These are phyloP conservation scores for Polydrusus pterygomalis DNA, from an alignment of 2,888 invertebrate genomes.

Conservation along the genomic window DNA sequence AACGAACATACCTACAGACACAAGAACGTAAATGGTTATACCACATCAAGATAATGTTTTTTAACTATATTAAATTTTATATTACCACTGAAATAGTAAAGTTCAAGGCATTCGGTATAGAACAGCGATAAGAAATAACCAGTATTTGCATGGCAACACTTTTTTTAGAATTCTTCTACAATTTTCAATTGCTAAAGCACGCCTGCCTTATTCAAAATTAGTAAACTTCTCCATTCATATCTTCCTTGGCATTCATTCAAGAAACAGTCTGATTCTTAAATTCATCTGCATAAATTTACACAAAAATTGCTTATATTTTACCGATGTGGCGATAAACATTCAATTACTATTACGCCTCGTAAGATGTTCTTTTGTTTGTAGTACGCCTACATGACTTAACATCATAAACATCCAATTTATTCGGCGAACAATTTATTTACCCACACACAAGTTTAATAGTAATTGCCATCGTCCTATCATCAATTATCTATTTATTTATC, in stretches of 20 bases:
- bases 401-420: no score
- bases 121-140: neutral
- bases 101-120: neutral
- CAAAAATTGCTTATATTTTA: constrained; percentile 25
- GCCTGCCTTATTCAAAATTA: constrained; percentile 32
- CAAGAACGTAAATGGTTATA: no score
- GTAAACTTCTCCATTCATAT: constrained; percentile 44
- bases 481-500: no score
- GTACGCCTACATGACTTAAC: no score
- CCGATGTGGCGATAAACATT: neutral
- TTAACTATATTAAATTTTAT: neutral
- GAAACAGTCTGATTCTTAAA: constrained; percentile 38
- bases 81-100: neutral
- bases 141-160: constrained; percentile 21
- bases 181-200: constrained; percentile 26
- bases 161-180: constrained; percentile 13
- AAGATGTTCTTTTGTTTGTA: no score
- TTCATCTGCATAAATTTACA: constrained; percentile 50
- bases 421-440: no score
- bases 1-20: no score
- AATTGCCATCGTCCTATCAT: no score
- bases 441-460: no score
- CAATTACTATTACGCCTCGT: neutral
- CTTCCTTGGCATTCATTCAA: constrained; percentile 48
- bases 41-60: no score